Conservation (phyloP, 2,113 vertebrate genomes). For the Cricetomys ansorgei region DNA sequence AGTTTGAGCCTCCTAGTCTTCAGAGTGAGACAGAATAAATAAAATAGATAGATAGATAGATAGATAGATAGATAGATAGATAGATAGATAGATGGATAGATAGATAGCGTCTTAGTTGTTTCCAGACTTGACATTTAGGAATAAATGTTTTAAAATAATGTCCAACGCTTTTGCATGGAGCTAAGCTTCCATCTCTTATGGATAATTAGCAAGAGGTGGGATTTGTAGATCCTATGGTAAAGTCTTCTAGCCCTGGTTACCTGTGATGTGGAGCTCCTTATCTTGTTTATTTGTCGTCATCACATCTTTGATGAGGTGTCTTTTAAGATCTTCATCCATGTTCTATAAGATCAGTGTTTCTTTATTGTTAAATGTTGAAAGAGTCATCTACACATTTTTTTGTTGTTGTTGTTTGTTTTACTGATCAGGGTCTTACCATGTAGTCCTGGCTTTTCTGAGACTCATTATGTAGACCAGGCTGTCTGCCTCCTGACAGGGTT, state of each 20-base stretch:
- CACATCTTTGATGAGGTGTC: background rate
- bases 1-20: background rate
- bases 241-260: background rate
- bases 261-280: background rate
- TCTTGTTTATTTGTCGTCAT: background rate
- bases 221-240: background rate
- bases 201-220: background rate
- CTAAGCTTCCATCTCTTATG: background rate
- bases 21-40: background rate
- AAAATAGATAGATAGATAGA: no score
- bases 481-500: no score
- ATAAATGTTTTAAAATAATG: background rate
- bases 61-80: no score
- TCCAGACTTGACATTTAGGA: background rate
- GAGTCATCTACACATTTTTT: background rate
- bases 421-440: background rate
- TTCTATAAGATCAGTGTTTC: background rate
- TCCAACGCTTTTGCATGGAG: background rate
- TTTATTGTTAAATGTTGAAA: background rate
- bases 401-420: background rate
- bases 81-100: no score
- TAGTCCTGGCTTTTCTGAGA: background rate
- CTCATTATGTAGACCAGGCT: background rate
- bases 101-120: background rate
- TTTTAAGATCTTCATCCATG: background rate